Percentiles rank a stretch among this genome's conserved stretches.
phyloP scores from a whole-genome alignment of 2,113 vertebrate genomes.

The Campylomormyrus tamandua region DNA sequence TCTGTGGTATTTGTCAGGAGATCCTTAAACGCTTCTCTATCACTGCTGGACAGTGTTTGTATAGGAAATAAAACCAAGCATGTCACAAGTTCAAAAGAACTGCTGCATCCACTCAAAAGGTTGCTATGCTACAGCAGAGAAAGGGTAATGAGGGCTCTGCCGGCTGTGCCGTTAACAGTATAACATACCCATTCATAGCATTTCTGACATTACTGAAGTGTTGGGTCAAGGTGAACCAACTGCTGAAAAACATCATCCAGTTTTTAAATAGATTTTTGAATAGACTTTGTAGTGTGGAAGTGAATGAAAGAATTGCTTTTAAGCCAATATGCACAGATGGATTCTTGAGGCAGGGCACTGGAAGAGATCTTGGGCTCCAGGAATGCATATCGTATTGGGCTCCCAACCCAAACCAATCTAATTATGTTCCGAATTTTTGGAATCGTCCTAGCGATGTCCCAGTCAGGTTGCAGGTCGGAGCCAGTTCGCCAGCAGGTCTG shows the following conservation, averaged over 20 bases:
- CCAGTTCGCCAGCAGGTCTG: not conserved
- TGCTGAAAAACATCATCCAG: not conserved
- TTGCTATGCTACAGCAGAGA: not conserved
- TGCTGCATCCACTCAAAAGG: not conserved
- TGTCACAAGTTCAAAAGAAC: slow-evolving; percentile 32
- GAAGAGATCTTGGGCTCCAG: not conserved
- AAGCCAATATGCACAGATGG: not conserved
- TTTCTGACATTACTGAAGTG: not conserved
- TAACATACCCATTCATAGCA: not conserved
- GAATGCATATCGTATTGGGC: not conserved
- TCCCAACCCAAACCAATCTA: not conserved
- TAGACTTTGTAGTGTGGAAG: not conserved
- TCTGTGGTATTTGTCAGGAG: slow-evolving; percentile 54
- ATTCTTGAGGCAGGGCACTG: not conserved
- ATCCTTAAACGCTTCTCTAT: slow-evolving; percentile 55
- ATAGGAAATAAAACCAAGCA: slow-evolving; percentile 42
- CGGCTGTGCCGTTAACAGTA: not conserved
- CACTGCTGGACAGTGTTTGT: slow-evolving; percentile 30
- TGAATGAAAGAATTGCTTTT: not conserved
- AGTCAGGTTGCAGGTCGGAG: not conserved
- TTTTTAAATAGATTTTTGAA: not conserved
- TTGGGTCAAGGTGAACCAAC: not conserved
- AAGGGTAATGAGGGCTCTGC: not conserved
- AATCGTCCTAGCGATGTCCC: not conserved
- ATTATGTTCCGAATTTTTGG: not conserved